Evolutionary conservation across 2,113 vertebrate species (phyloP).

Genomic region (Thoracochromis brauschi): DNA sequence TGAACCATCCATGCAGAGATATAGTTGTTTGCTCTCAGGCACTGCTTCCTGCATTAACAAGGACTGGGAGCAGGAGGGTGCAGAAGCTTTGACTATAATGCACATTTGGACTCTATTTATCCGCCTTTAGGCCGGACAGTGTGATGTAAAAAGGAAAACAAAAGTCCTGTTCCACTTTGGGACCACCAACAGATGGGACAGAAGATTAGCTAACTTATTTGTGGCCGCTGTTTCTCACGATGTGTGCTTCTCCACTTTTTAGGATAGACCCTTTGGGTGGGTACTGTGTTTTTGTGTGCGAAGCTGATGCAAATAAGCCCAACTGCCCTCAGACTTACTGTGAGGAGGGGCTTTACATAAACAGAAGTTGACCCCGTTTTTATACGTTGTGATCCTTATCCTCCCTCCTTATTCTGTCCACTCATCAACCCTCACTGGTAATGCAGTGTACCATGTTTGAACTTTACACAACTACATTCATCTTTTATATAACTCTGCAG

Average conservation of each 20-base stretch:
- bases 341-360: conserved; percentile 44
- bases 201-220: not conserved
- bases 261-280: conserved; percentile 6
- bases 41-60: not conserved
- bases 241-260: conserved; percentile 10
- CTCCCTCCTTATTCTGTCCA: conserved; percentile 17
- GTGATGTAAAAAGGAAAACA: not conserved
- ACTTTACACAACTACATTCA: not conserved
- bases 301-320: not conserved
- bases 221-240: not conserved
- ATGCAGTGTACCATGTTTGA: conserved; percentile 17
- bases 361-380: conserved; percentile 55
- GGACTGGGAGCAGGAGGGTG: not conserved
- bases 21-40: not conserved
- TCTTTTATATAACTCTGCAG: not conserved
- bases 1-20: not conserved
- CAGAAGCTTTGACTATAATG: not conserved
- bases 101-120: conserved; percentile 6
- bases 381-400: conserved; percentile 2
- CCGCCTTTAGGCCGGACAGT: not conserved
- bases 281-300: not conserved
- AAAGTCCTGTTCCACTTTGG: not conserved
- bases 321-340: conserved; percentile 25
- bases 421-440: conserved; percentile 15
- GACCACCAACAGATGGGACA: conserved; percentile 45